Percentiles rank a stretch among this genome's conserved stretches.
phyloP scores from a whole-genome alignment of 2,113 vertebrate genomes.

The Empidonax traillii region DNA sequence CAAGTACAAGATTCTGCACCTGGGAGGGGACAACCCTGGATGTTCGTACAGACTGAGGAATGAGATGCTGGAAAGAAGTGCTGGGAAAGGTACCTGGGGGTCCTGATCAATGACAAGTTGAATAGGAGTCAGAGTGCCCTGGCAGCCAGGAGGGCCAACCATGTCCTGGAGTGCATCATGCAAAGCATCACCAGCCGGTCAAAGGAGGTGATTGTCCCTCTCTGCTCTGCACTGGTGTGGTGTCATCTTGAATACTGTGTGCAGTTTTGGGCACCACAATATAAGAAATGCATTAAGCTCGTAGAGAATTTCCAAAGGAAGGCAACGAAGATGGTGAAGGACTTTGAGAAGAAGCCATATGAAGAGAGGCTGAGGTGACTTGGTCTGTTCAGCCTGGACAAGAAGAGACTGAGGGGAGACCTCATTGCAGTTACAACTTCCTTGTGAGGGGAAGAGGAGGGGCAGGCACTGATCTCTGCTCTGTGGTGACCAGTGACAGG shows the following conservation, averaged over 20 bases:
- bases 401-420: not conserved
- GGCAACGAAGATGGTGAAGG: not conserved
- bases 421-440: not conserved
- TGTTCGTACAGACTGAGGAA: not conserved
- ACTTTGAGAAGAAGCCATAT: not conserved
- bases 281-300: not conserved
- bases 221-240: not conserved
- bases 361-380: not conserved
- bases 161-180: not conserved
- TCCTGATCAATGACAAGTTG: not conserved
- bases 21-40: not conserved
- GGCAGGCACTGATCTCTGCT: not conserved
- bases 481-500: not conserved
- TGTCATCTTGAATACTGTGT: not conserved
- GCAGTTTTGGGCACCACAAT: not conserved
- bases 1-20: not conserved
- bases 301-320: not conserved
- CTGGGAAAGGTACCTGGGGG: not conserved
- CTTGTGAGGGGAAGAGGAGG: not conserved
- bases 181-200: not conserved
- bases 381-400: not conserved
- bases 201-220: not conserved
- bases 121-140: not conserved
- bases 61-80: not conserved
- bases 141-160: not conserved